Evolutionary conservation across 2,113 vertebrate genomes (phyloP), one percentile per base, ranked within the genome.

Genomic region (Lanius ludovicianus): DNA sequence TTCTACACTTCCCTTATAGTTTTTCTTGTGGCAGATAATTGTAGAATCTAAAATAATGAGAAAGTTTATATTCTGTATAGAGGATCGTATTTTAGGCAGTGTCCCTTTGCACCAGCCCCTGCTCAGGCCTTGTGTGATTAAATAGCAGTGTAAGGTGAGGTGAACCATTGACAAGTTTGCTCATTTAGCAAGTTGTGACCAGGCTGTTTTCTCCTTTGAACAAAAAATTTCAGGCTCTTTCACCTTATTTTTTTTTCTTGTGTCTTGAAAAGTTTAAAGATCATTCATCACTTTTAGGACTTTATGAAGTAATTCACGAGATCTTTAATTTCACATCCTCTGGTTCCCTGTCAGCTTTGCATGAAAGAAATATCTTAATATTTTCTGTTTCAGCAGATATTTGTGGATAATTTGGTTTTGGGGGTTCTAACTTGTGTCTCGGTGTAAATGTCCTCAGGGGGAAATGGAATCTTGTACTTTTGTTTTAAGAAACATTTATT

Each of bases 61-160:
- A 9, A 57, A 55, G 2, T 70, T 74, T 75, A 11, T 62, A 27
- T 70, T 67, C n/a, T 70, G 35, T 42, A 20, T 13, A 53, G 7
- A 14, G 7, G 6, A 44, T 65, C 22, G 63, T 9, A 46, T 50
- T 82, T 42, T 67, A 22, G 17, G 9, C 22, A 59, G 8, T 18
- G 7, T 15, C 16, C 7, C 60, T 78, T 85, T 71, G 31, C 25
- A 41, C 17, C 23, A 53, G 31, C 11, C 24, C 9, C 19, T 30
- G 28, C 18, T 75, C 21, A 59, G 20, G 5, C 2, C 24, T 63
- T 11, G 2, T 53, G 73, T 37, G 68, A 30, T 77, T 56, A 46
- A 76, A 55, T 5, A 65, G 7, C 4, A 69, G 6, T 5, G 10
- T 21, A 56, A 56, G 24, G 8, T 0, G 0, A 62, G 21, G 24